phyloP scores from a whole-genome alignment of 2,888 invertebrate species.

The Mayetiola destructor region DNA sequence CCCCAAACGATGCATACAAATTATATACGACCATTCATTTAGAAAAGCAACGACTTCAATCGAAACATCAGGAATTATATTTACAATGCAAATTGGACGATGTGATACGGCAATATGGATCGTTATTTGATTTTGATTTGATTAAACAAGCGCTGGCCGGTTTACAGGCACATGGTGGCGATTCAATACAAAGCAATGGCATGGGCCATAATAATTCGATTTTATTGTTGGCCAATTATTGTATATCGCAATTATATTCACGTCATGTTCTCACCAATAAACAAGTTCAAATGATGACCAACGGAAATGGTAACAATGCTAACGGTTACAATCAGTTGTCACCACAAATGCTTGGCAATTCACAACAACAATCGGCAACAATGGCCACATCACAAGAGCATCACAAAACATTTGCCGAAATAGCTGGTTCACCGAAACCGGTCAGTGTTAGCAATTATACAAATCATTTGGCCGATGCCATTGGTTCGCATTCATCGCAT shows the following conservation, averaged over 20 bases:
- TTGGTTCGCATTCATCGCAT: conserved; percentile 22
- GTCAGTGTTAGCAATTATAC: conserved; percentile 21
- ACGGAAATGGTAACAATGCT: conserved; percentile 38
- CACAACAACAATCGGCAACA: neutral
- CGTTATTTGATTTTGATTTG: conserved; percentile 50
- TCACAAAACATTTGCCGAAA: conserved; percentile 27
- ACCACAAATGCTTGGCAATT: conserved; percentile 2
- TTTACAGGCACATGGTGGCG: conserved; percentile 43
- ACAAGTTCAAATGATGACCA: conserved; percentile 34
- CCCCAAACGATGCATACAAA: conserved; percentile 44
- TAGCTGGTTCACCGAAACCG: conserved; percentile 24
- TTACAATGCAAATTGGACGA: conserved; percentile 57
- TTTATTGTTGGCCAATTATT: conserved; percentile 59
- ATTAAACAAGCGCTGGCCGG: conserved; percentile 50
- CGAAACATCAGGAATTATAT: conserved; percentile 56
- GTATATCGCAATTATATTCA: conserved; percentile 57
- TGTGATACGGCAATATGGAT: conserved; percentile 48
- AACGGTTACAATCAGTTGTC: conserved; percentile 13
- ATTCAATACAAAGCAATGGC: conserved; percentile 18
- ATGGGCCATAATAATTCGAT: conserved; percentile 48
- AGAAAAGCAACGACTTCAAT: conserved; percentile 51
- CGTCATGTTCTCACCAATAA: conserved; percentile 40
- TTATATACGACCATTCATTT: conserved; percentile 44
- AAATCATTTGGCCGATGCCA: conserved; percentile 19
- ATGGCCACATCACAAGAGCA: neutral